phyloP scores from a whole-genome alignment of 2,113 vertebrate species.

The Menura novaehollandiae region DNA sequence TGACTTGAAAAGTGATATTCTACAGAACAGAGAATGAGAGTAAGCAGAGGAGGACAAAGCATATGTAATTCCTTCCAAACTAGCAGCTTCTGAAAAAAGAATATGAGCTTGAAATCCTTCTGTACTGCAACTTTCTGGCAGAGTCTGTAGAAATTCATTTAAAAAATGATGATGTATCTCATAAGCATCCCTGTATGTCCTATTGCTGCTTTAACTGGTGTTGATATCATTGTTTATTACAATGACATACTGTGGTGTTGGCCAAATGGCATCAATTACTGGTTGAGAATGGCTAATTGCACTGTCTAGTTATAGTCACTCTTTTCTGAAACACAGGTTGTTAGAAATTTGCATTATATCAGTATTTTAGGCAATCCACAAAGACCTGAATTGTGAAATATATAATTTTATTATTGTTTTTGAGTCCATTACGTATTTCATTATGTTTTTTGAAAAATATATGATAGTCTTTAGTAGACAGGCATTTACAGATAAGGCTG shows the following conservation, averaged over 20 bases:
- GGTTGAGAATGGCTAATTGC: neutral
- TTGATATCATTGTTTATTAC: neutral
- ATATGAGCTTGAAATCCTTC: neutral
- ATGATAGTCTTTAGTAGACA: neutral
- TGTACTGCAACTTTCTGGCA: neutral
- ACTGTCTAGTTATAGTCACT: neutral
- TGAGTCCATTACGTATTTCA: neutral
- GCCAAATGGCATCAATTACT: neutral
- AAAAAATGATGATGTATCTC: neutral
- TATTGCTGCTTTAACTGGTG: neutral
- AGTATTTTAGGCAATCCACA: neutral
- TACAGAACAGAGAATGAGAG: neutral
- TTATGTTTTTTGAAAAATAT: neutral
- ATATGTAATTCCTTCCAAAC: neutral
- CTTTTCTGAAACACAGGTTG: neutral
- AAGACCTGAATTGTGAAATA: neutral
- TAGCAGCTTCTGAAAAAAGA: neutral
- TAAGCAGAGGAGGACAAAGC: neutral
- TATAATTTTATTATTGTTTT: neutral
- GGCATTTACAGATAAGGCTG: neutral
- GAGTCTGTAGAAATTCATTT: neutral
- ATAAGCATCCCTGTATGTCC: neutral
- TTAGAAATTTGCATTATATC: neutral
- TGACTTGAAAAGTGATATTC: neutral
- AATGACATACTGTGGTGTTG: neutral